Evolutionary conservation across 2,888 invertebrate species (phyloP).

Genomic region (Amphipoea lucens): DNA sequence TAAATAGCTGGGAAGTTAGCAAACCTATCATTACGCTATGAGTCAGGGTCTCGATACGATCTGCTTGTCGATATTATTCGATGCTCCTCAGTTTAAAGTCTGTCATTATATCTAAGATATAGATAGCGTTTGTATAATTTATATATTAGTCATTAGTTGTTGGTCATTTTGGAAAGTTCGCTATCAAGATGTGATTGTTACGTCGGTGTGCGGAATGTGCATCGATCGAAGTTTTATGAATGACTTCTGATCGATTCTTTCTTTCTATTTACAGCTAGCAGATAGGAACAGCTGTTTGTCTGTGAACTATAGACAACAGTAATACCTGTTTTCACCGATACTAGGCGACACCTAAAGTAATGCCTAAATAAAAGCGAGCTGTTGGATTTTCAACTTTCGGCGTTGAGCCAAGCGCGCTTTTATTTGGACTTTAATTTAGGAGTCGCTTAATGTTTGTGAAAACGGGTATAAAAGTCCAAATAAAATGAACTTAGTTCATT

Average conservation of each 20-base stretch:
- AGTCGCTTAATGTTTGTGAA: not conserved
- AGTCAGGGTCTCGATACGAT: constrained; percentile 78
- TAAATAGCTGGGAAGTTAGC: constrained; percentile 76
- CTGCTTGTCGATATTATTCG: constrained; percentile 65
- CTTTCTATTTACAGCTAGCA: not conserved
- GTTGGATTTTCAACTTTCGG: not conserved
- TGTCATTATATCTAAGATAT: constrained; percentile 71
- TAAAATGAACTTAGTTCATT: too few relatives aligned
- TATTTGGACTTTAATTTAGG: not conserved
- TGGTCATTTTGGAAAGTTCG: constrained; percentile 60
- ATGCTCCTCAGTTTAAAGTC: constrained; percentile 66
- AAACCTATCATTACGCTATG: constrained; percentile 82
- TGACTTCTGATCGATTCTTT: not conserved
- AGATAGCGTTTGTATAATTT: constrained; percentile 67
- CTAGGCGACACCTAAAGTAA: not conserved
- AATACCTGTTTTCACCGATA: not conserved
- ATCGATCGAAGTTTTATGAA: constrained; percentile 13
- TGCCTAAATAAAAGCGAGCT: not conserved
- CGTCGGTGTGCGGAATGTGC: constrained; percentile 13
- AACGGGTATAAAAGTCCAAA: too few relatives aligned
- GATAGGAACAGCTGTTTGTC: not conserved
- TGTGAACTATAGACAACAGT: not conserved
- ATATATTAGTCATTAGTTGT: constrained; percentile 64
- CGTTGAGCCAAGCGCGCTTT: not conserved
- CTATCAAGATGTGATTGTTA: constrained; percentile 63